These are phyloP conservation scores for Naso thynnoides DNA, from an alignment of 2,797 vertebrate genomes.

Conservation along the genomic window DNA sequence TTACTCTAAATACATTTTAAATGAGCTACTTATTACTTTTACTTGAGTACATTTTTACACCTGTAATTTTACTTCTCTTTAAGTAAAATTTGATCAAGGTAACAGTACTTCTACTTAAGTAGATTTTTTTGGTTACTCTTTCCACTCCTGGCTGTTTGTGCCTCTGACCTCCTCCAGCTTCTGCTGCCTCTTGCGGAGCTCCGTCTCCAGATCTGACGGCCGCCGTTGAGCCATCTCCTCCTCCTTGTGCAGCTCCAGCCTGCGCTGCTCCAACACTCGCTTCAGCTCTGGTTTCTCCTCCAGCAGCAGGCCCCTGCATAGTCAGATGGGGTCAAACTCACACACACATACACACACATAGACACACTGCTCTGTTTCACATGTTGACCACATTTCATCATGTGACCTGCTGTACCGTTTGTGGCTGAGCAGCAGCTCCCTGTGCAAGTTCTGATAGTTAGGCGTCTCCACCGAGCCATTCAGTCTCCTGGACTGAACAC, in stretches of 20 bases:
- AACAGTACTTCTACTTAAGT: too few relatives aligned
- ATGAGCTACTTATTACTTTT: too few relatives aligned
- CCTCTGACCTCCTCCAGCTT: slow-evolving; percentile 81
- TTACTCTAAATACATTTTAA: too few relatives aligned
- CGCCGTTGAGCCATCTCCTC: slow-evolving; percentile 77
- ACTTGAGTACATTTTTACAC: too few relatives aligned
- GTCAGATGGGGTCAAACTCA: slow-evolving; percentile 33
- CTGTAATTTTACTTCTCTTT: too few relatives aligned
- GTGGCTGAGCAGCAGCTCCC: slow-evolving; percentile 86
- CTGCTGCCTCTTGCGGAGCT: slow-evolving; percentile 86
- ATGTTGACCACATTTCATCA: neutral
- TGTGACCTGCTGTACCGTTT: slow-evolving; percentile 76
- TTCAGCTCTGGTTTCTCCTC: slow-evolving; percentile 85
- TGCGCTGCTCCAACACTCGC: slow-evolving; percentile 82
- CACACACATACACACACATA: neutral
- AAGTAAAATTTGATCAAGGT: too few relatives aligned
- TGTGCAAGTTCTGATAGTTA: slow-evolving; percentile 82
- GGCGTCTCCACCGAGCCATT: slow-evolving; percentile 78
- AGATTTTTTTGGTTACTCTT: too few relatives aligned
- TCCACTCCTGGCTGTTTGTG: slow-evolving; percentile 5
- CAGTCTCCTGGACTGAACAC: slow-evolving; percentile 74
- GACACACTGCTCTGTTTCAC: neutral
- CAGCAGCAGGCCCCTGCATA: slow-evolving; percentile 80
- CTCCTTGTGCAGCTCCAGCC: slow-evolving; percentile 81
- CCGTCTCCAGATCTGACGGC: slow-evolving; percentile 85